phyloP scores from a whole-genome alignment of 2,888 invertebrate species.

The Sesia bembeciformis region DNA sequence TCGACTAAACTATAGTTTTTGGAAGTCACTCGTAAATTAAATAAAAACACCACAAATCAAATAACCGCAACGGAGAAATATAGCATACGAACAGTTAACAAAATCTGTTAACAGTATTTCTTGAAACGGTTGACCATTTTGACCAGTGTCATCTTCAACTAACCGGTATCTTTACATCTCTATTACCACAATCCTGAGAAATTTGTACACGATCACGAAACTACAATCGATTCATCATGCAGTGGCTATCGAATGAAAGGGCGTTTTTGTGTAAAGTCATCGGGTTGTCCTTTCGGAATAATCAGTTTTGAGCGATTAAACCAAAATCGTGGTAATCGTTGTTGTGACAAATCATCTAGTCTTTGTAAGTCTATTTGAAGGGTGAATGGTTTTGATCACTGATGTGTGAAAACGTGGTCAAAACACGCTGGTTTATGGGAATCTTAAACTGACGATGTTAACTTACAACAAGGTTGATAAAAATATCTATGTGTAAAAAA shows the following conservation, averaged over 20 bases:
- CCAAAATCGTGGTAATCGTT: constrained; percentile 12
- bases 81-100: no score
- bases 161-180: constrained; percentile 1
- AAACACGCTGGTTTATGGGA: constrained; percentile 36
- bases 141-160: no score
- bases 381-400: constrained; percentile 22
- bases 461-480: no score
- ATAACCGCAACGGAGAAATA: no score
- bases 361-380: constrained; percentile 10
- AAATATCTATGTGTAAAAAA: no score
- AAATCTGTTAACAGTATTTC: no score
- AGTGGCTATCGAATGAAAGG: constrained; percentile 9
- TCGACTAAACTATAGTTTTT: no score
- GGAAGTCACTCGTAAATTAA: no score
- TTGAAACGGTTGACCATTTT: no score
- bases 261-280: constrained; percentile 36
- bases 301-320: constrained; percentile 11
- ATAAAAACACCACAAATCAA: no score
- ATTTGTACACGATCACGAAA: constrained; percentile 11
- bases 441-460: constrained; percentile 10
- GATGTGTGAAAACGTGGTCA: constrained; percentile 22
- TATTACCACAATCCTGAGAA: constrained; percentile 9
- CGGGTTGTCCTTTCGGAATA: constrained; percentile 25
- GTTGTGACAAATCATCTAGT: constrained; percentile 25
- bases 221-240: constrained; percentile 40